phyloP scores from a whole-genome alignment of 2,113 vertebrate species.

The Cryptomyrus ogoouensis region DNA sequence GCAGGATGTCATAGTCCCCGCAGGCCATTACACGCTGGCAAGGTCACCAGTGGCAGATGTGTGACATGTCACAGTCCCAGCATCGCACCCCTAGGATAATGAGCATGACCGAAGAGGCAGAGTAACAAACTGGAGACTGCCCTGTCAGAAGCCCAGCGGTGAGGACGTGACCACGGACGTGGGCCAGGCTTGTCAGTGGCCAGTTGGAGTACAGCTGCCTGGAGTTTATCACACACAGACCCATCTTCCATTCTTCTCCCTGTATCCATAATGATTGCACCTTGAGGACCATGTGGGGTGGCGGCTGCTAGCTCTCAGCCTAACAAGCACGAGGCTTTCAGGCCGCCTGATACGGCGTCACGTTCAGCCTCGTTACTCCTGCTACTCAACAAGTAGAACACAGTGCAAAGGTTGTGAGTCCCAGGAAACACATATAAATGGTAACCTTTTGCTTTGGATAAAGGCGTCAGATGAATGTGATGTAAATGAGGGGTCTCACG shows the following conservation, averaged over 20 bases:
- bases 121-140: background rate
- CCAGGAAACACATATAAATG: background rate
- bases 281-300: background rate
- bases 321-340: background rate
- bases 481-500: background rate
- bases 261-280: background rate
- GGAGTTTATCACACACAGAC: background rate
- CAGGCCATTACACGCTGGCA: background rate
- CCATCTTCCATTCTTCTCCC: background rate
- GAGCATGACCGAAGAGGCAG: background rate
- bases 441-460: background rate
- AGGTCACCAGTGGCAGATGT: background rate
- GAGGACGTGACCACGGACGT: background rate
- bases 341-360: background rate
- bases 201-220: background rate
- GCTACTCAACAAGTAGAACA: background rate
- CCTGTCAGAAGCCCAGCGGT: background rate
- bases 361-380: background rate
- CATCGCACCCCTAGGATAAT: background rate
- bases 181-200: background rate
- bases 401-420: background rate
- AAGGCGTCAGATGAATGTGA: background rate
- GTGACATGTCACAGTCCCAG: background rate
- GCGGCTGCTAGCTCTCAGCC: background rate
- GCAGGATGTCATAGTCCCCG: background rate